These are phyloP conservation scores for Sesamia nonagrioides DNA, from an alignment of 1,140 invertebrate species.

Conservation along the genomic window DNA sequence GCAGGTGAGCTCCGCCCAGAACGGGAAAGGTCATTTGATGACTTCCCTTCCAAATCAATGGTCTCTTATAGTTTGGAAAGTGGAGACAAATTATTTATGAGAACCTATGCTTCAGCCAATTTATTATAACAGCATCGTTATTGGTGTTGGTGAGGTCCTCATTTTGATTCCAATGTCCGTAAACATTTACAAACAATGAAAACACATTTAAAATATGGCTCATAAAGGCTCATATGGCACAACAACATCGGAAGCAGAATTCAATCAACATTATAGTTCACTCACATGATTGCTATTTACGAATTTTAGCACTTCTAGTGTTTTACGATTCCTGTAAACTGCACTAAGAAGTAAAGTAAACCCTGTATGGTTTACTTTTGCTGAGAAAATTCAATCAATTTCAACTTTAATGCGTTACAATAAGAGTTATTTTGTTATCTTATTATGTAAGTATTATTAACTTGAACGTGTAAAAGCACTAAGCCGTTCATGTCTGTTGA, in stretches of 20 bases:
- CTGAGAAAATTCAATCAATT: background rate
- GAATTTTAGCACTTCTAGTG: conserved; percentile 42
- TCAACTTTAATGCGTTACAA: background rate
- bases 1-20: too few species aligned
- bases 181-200: conserved; percentile 11
- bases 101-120: too few species aligned
- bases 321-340: conserved; percentile 51
- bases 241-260: background rate
- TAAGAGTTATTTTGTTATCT: background rate
- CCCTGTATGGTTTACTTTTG: background rate
- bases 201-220: background rate
- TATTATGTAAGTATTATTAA: background rate
- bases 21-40: too few species aligned
- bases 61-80: too few species aligned
- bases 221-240: conserved; percentile 3
- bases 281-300: conserved; percentile 53
- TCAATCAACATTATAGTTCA: conserved; percentile 49
- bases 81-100: too few species aligned
- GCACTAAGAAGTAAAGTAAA: conserved; percentile 5
- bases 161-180: background rate
- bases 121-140: too few species aligned
- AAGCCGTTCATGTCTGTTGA: too few species aligned
- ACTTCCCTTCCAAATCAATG: too few species aligned
- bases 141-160: too few species aligned
- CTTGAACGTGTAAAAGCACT: too few species aligned